These are phyloP conservation scores for Holothuria glaberrima DNA, from an alignment of 35 echinoderm and acorn worm genomes.

Conservation along the genomic window DNA sequence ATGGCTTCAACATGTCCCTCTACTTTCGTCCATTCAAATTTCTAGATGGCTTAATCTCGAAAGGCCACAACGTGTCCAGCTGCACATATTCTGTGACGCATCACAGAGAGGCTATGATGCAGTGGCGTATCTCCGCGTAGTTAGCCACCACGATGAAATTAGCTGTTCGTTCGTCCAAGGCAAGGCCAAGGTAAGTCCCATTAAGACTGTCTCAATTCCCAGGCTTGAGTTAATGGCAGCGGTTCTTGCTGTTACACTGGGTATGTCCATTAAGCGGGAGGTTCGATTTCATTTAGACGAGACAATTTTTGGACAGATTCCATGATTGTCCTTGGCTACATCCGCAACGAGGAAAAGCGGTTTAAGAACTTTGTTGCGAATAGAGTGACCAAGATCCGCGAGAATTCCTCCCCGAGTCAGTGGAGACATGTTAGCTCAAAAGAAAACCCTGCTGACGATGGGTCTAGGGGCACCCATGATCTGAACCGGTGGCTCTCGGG, in stretches of 20 bases:
- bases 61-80: slow-evolving; percentile 13
- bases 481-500: no score
- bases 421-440: no score
- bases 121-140: slow-evolving; percentile 41
- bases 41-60: slow-evolving; percentile 35
- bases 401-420: no score
- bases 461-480: no score
- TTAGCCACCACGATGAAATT: not conserved
- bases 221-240: slow-evolving; percentile 53
- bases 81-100: slow-evolving; percentile 75
- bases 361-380: no score
- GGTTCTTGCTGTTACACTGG: slow-evolving; percentile 27
- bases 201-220: slow-evolving; percentile 48
- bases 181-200: slow-evolving; percentile 15
- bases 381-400: no score
- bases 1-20: slow-evolving; percentile 6
- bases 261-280: not conserved
- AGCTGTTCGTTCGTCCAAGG: slow-evolving; percentile 58
- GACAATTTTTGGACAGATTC: not conserved
- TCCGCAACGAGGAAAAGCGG: no score
- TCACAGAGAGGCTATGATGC: slow-evolving; percentile 44
- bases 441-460: no score
- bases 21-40: not conserved
- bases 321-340: no score
- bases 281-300: not conserved